These are phyloP conservation scores for Synanthedon andrenaeformis DNA, from an alignment of 2,888 invertebrate genomes.

Conservation along the genomic window DNA sequence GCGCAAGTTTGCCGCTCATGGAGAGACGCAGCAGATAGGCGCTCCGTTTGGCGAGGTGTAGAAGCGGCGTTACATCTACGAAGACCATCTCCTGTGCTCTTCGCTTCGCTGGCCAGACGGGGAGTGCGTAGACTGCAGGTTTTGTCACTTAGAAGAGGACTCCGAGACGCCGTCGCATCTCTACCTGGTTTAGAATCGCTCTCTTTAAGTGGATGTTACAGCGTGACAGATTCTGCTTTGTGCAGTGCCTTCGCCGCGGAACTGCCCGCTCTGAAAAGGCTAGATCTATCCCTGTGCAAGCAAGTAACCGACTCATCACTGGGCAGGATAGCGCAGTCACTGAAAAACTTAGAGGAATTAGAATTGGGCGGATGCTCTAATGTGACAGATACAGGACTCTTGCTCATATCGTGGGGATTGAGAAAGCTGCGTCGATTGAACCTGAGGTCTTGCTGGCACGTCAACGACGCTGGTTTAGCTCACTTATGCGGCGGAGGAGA, in stretches of 20 bases:
- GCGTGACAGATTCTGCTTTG: conserved; percentile 88
- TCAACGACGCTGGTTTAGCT: conserved; percentile 91
- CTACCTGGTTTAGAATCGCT: conserved; percentile 88
- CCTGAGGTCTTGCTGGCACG: conserved; percentile 91
- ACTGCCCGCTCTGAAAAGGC: conserved; percentile 79
- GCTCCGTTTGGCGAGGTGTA: conserved; percentile 94
- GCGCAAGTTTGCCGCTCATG: conserved; percentile 91
- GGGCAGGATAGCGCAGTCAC: conserved; percentile 84
- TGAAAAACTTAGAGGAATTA: conserved; percentile 87
- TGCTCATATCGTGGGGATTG: conserved; percentile 89
- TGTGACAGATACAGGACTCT: conserved; percentile 88
- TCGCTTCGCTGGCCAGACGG: conserved; percentile 85
- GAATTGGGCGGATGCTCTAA: conserved; percentile 94
- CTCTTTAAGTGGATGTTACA: conserved; percentile 93
- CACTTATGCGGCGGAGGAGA: conserved; percentile 82
- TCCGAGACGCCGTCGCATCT: conserved; percentile 87
- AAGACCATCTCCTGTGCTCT: conserved; percentile 84
- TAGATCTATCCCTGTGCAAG: conserved; percentile 93
- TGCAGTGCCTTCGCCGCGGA: conserved; percentile 85
- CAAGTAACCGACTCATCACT: conserved; percentile 94
- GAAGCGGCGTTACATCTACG: conserved; percentile 91
- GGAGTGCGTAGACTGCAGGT: conserved; percentile 92
- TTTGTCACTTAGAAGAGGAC: conserved; percentile 82
- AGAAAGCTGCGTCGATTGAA: conserved; percentile 87
- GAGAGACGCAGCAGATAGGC: conserved; percentile 93